Evolutionary conservation across 1,140 invertebrate genomes (phyloP), one percentile per base, ranked within the genome.

Genomic region (Macrocentrus cingulum): DNA sequence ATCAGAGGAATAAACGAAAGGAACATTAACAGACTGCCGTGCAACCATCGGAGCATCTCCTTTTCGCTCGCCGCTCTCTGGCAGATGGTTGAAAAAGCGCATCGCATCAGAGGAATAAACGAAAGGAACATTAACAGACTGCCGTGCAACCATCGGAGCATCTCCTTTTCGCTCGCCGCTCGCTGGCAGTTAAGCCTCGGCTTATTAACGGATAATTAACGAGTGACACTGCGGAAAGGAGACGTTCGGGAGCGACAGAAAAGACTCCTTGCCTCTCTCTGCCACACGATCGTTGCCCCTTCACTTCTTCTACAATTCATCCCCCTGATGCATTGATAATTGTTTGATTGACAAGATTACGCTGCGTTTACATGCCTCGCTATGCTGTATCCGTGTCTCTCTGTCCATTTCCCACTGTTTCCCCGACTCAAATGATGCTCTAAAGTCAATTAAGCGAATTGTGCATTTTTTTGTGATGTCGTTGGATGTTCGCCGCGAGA

Each of bases 261-360:
- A 32, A 25, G 11, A 15, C 25, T 16, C 36, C 15, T 45, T 11
- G 11, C 13, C 23, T 16, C 25, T 16, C 36, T 16, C 13, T 45
- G 19, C 46, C 55, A 23, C 45, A 48, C 41, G 34, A 49, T 42
- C 36, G 39, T 18, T 34, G 48, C 20, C 41, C 37, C 44, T 56
- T 46, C 25, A 23, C 45, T 50, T 23, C 46, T 54, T 58, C 63
- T 59, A 48, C 63, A 63, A 49, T 68, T 63, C 54, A 52, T 56
- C 63, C 66, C 64, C 42, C 54, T 59, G 60, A 46, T 59, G 54
- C 70, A 76, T 78, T 77, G 75, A 76, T 80, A 80, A 80, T 80
- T 77, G 75, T 80, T 78, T 77, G 77, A 80, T 80, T 75, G 75
- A 80, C 76, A 79, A 80, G 76, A 79, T 80, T 77, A 77, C 70